Conservation (phyloP, 2,113 vertebrate genomes). For the Litocranius walleri region DNA sequence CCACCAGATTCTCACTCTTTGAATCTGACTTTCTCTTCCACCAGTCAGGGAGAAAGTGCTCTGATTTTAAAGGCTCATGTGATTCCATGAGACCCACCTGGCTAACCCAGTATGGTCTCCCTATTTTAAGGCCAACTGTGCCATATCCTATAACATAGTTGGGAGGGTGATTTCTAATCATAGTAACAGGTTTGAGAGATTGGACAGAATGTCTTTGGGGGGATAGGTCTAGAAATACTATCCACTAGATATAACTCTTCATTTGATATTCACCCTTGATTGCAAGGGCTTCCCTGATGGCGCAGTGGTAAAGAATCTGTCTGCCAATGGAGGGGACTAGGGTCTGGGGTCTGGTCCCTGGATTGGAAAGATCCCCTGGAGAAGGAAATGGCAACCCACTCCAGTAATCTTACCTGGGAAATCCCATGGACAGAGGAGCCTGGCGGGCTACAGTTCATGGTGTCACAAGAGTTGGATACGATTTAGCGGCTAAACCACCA, state of each 20-base stretch:
- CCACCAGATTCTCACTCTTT: too few species aligned
- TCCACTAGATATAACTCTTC: too few species aligned
- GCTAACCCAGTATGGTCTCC: too few species aligned
- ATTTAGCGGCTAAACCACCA: background rate
- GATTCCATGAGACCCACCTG: background rate
- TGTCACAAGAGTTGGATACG: background rate
- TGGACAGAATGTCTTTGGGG: background rate
- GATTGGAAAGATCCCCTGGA: background rate
- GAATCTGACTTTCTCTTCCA: background rate
- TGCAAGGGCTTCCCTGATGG: background rate
- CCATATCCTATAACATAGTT: accelerated
- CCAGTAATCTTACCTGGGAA: background rate
- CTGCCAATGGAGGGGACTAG: background rate
- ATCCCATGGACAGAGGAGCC: background rate
- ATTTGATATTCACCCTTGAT: background rate
- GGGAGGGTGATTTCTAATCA: background rate
- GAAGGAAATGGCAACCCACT: background rate
- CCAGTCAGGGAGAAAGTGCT: background rate
- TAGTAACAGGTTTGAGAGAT: too few species aligned
- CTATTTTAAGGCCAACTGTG: background rate
- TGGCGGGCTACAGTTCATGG: background rate
- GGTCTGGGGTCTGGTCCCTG: background rate
- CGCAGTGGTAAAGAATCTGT: background rate
- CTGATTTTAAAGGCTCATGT: background rate
- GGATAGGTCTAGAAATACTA: background rate